phyloP scores from a whole-genome alignment of 2,113 vertebrate genomes.

The Silurus asotus region DNA sequence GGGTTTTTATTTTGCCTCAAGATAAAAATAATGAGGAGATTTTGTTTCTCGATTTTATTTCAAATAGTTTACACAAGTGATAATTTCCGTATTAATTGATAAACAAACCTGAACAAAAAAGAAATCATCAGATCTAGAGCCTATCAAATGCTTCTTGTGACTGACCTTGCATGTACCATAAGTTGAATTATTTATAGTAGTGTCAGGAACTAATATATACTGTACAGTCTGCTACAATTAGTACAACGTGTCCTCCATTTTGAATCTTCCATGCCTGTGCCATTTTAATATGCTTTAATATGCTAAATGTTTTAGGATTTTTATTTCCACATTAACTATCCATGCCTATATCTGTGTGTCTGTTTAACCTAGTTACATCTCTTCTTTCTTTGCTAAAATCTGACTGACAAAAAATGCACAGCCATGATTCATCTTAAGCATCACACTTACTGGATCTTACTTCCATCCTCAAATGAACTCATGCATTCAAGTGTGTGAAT shows the following conservation, averaged over 20 bases:
- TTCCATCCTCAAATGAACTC: constrained; percentile 24
- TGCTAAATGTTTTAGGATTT: neutral
- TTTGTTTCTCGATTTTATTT: neutral
- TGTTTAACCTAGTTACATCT: neutral
- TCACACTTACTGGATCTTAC: constrained; percentile 16
- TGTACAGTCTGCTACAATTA: neutral
- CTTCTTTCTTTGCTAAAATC: neutral
- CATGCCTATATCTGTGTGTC: neutral
- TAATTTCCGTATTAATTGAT: neutral
- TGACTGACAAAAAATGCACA: constrained; percentile 1
- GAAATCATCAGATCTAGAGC: neutral
- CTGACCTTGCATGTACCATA: neutral
- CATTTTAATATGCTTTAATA: neutral
- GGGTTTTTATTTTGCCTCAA: neutral
- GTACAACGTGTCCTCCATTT: neutral
- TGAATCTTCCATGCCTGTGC: neutral
- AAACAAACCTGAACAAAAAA: neutral
- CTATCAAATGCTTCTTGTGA: neutral
- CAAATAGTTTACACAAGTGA: neutral
- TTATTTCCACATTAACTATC: neutral
- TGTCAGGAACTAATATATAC: neutral
- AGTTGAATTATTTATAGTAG: neutral
- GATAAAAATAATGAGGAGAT: neutral
- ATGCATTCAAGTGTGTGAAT: constrained; percentile 43
- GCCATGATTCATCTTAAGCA: constrained; percentile 1